phyloP scores from a whole-genome alignment of 2,888 invertebrate species.

The Myathropa florea region DNA sequence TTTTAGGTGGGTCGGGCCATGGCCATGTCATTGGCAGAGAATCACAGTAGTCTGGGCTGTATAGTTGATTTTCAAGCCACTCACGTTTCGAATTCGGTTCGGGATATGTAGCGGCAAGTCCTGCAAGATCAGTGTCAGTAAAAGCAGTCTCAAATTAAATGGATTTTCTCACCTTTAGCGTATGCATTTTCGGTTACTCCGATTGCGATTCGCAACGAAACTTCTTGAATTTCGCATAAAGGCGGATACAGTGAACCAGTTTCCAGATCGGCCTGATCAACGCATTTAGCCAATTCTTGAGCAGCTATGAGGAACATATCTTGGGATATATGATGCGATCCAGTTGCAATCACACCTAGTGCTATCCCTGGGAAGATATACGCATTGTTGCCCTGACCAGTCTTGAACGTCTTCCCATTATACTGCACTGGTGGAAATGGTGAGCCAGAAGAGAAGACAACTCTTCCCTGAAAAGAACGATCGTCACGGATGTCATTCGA shows the following conservation, averaged over 20 bases:
- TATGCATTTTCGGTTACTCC: slow-evolving; percentile 94
- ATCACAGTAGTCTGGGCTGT: slow-evolving; percentile 89
- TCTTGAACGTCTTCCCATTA: slow-evolving; percentile 89
- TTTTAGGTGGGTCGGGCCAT: slow-evolving; percentile 82
- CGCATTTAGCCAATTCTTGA: slow-evolving; percentile 90
- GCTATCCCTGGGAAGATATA: slow-evolving; percentile 99
- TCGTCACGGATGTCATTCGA: background rate
- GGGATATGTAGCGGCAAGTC: slow-evolving; percentile 92
- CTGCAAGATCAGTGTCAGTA: slow-evolving; percentile 79
- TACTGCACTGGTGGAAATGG: slow-evolving; percentile 94
- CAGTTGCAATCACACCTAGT: slow-evolving; percentile 94
- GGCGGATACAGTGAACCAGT: slow-evolving; percentile 97
- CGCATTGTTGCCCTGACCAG: slow-evolving; percentile 99
- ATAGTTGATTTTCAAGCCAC: slow-evolving; percentile 88
- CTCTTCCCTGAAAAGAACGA: slow-evolving; percentile 87
- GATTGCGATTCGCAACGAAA: slow-evolving; percentile 94
- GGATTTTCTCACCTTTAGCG: slow-evolving; percentile 85
- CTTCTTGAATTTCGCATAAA: slow-evolving; percentile 89
- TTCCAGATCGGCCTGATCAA: slow-evolving; percentile 90
- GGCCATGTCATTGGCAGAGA: slow-evolving; percentile 87
- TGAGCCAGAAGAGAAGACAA: slow-evolving; percentile 97
- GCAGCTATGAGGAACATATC: slow-evolving; percentile 97
- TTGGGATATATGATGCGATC: slow-evolving; percentile 96
- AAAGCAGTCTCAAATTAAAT: background rate
- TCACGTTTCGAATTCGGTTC: slow-evolving; percentile 89